phyloP scores from a whole-genome alignment of 2,797 vertebrate genomes.

The Intellagama lesueurii region DNA sequence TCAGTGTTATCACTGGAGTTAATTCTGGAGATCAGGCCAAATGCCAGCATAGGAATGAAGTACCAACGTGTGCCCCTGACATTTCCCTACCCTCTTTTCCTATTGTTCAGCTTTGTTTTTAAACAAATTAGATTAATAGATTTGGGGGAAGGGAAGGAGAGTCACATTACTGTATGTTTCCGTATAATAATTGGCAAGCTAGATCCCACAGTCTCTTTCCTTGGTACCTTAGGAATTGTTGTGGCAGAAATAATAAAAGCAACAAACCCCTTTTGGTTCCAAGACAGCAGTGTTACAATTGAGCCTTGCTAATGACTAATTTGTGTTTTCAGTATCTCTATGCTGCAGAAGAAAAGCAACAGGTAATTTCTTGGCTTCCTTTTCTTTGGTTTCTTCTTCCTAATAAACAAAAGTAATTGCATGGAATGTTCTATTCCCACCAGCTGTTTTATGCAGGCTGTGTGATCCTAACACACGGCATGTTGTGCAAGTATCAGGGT shows the following conservation, averaged over 20 bases:
- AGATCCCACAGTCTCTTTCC: conserved; percentile 28
- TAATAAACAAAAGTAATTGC: conserved; percentile 8
- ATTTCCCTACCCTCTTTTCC: not conserved
- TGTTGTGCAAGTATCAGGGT: not conserved
- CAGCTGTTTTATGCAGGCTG: not conserved
- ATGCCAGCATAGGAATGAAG: not conserved
- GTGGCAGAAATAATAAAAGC: conserved; percentile 49
- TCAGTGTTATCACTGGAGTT: conserved; percentile 15
- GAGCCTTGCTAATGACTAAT: conserved; percentile 45
- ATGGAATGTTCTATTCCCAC: not conserved
- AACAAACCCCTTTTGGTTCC: conserved; percentile 54
- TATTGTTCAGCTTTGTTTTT: conserved; percentile 2
- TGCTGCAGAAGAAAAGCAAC: conserved; percentile 38
- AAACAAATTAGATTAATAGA: conserved; percentile 22
- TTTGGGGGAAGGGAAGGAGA: not conserved
- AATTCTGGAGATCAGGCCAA: conserved; percentile 33
- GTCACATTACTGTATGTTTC: conserved; percentile 6
- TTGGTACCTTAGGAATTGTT: conserved; percentile 18
- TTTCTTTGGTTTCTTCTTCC: not conserved
- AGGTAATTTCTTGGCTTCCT: conserved; percentile 33
- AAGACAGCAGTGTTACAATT: conserved; percentile 53
- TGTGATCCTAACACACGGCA: not conserved
- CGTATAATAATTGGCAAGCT: conserved; percentile 42
- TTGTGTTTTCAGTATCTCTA: conserved; percentile 56
- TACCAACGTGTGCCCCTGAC: not conserved